Evolutionary conservation across 2,113 vertebrate genomes (phyloP), one percentile per base, ranked within the genome.

Genomic region (Silurus meridionalis): DNA sequence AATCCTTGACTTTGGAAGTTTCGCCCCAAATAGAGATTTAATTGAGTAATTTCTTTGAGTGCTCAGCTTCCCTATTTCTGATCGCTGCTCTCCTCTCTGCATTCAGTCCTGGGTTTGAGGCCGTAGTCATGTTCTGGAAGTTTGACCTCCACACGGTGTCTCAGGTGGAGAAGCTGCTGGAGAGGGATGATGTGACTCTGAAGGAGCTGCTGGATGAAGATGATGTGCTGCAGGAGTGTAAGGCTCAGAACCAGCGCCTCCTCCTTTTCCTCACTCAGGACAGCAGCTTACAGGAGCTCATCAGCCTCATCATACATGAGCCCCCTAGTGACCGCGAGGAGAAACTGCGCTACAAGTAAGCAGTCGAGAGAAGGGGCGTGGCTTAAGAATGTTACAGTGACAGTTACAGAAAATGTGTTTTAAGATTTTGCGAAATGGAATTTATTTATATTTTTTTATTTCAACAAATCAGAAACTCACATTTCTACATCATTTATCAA

Each of bases 111-210:
- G 23, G 50, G 28, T n/a, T 1, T 13, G 15, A 71, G 77, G 92
- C 91, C 63, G 92, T 91, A 95, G 96, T 89, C 93, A 99, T 99
- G 98, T 99, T 99, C 95, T 99, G 98, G 98, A 99, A 98, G 96
- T 99, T 99, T 25, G 97, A 99, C 92, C 86, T 99, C 91, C 97
- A 98, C 92, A 96, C 96, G 57, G 96, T 97, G 37, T 99, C 98
- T 15, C 97, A 98, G 19, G 95, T 99, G 13, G 97, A 99, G 93
- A 97, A 98, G 94, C 96, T 99, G 91, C 95, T 99, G 94, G 97
- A 99, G 87, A 96, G 95, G 86, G 97, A 98, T 89, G 97, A 96
- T 75, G 97, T 99, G 93, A 98, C 95, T 0, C 93, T 99, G 88
- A 94, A 91, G 1, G 97, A 99, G 93, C 89, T 99, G 89, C 97